These are phyloP conservation scores for Drosophila mercatorum DNA, from an alignment of 2,888 invertebrate genomes.

Conservation along the genomic window DNA sequence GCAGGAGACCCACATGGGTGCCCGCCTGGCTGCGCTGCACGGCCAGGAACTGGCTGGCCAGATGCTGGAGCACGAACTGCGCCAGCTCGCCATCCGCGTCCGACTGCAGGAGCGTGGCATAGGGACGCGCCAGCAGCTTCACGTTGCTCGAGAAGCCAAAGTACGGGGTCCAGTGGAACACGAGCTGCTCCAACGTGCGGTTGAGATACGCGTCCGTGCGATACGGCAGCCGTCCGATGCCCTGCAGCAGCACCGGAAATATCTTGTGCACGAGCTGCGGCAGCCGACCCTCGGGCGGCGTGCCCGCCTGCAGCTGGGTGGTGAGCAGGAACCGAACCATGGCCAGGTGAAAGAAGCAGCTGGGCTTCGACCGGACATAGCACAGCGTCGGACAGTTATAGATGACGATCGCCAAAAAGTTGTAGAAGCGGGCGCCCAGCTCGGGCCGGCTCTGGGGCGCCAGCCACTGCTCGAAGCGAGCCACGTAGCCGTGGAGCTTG, in stretches of 20 bases:
- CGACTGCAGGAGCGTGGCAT: constrained; percentile 72
- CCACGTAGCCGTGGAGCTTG: constrained; percentile 80
- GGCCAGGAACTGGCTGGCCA: constrained; percentile 79
- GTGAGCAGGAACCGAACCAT: constrained; percentile 86
- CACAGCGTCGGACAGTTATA: constrained; percentile 83
- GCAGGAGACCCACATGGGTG: constrained; percentile 78
- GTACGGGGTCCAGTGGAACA: constrained; percentile 84
- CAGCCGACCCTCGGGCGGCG: constrained; percentile 83
- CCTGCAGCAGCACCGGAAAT: constrained; percentile 86
- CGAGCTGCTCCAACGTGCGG: constrained; percentile 85
- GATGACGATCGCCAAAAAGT: constrained; percentile 83
- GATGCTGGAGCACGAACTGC: constrained; percentile 78
- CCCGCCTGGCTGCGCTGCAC: constrained; percentile 82
- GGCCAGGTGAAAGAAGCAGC: constrained; percentile 85
- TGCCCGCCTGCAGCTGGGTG: constrained; percentile 85
- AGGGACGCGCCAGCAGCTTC: constrained; percentile 82
- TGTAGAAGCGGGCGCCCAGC: constrained; percentile 80
- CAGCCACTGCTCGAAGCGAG: constrained; percentile 83
- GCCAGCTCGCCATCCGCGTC: constrained; percentile 74
- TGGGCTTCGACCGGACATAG: constrained; percentile 82
- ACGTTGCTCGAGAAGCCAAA: constrained; percentile 79
- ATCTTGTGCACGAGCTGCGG: constrained; percentile 85
- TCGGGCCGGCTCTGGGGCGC: constrained; percentile 64
- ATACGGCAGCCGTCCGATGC: constrained; percentile 85
- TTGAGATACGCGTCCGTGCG: constrained; percentile 85